phyloP scores from a whole-genome alignment of 2,113 vertebrate species.

The Ptyas mucosa region DNA sequence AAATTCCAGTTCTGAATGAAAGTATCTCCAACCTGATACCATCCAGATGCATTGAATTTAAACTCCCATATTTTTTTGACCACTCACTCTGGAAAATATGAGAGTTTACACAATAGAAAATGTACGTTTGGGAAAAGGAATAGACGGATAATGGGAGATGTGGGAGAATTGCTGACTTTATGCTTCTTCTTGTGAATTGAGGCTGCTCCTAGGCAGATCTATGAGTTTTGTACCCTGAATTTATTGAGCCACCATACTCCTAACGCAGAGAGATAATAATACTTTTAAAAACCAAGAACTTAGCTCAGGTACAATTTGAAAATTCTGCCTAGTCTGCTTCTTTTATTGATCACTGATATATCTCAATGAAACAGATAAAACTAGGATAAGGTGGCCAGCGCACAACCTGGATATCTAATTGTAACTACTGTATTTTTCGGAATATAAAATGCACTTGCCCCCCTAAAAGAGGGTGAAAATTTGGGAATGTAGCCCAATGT shows the following conservation, averaged over 20 bases:
- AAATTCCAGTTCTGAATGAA: background rate
- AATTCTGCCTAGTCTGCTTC: background rate
- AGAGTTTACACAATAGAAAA: background rate
- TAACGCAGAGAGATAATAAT: background rate
- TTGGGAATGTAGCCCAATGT: too few relatives aligned
- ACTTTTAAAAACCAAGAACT: background rate
- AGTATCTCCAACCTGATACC: background rate
- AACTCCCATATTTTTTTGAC: background rate
- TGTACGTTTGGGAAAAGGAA: background rate
- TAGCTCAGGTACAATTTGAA: background rate
- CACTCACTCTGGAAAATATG: background rate
- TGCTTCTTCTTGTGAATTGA: background rate
- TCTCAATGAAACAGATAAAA: background rate
- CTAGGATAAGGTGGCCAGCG: background rate
- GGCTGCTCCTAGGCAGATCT: background rate
- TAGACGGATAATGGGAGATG: background rate
- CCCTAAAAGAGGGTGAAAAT: too few relatives aligned
- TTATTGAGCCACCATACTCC: background rate
- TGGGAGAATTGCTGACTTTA: background rate
- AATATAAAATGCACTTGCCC: too few relatives aligned
- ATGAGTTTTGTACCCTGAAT: background rate
- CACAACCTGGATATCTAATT: background rate
- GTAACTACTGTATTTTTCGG: background rate
- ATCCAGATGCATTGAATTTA: background rate
- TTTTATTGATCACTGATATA: background rate